Evolutionary conservation across 2,888 invertebrate species (phyloP).

Genomic region (Strigamia maritima): DNA sequence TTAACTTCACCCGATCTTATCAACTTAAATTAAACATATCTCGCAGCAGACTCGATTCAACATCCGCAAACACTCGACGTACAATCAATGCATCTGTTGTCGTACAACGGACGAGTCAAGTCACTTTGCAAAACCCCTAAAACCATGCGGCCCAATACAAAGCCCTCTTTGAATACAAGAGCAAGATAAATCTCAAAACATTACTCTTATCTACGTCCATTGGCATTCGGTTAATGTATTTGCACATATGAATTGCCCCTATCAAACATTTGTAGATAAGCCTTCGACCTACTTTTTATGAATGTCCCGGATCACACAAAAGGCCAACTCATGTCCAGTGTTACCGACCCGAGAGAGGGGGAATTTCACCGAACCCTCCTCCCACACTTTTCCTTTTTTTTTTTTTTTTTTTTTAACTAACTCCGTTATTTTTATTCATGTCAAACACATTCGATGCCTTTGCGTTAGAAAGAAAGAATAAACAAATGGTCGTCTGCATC

Average conservation of each 20-base stretch:
- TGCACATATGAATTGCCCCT: constrained; percentile 31
- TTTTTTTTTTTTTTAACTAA: too few species aligned
- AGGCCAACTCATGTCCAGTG: neutral
- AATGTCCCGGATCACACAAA: constrained; percentile 10
- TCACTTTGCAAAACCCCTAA: constrained; percentile 6
- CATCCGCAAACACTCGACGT: neutral
- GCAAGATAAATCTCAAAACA: constrained; percentile 21
- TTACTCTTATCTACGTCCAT: constrained; percentile 15
- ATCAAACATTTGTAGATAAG: neutral
- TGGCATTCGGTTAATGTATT: constrained; percentile 31
- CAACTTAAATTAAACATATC: constrained; percentile 1
- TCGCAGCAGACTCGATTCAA: neutral
- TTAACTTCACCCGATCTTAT: neutral
- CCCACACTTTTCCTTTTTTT: neutral
- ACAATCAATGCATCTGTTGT: constrained; percentile 26
- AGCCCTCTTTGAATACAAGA: constrained; percentile 29
- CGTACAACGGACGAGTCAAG: neutral
- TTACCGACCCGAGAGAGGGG: neutral
- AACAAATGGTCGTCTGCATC: constrained; percentile 22
- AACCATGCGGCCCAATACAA: neutral
- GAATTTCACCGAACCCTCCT: neutral
- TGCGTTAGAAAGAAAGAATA: neutral
- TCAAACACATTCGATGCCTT: neutral
- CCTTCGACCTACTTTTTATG: constrained; percentile 5
- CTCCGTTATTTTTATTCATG: neutral